Evolutionary conservation across 2,797 vertebrate species (phyloP).

Genomic region (Dendrocincla tyrannina): DNA sequence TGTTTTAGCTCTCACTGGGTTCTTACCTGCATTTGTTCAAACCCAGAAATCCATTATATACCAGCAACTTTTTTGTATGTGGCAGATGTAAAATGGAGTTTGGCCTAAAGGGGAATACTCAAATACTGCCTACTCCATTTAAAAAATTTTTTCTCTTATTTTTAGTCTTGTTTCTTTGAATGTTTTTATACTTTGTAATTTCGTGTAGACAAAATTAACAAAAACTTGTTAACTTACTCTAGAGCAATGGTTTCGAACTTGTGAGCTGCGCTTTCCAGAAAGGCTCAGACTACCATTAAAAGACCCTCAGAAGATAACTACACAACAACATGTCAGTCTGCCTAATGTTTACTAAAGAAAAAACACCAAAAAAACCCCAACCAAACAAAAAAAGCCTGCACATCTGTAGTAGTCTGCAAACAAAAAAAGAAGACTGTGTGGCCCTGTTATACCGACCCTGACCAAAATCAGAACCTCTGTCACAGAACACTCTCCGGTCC

Average conservation of each 20-base stretch:
- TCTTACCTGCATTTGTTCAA: not conserved
- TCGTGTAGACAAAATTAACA: not conserved
- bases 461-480: not conserved
- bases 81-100: not conserved
- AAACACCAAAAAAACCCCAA: not conserved
- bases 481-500: not conserved
- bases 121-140: not conserved
- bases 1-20: not conserved
- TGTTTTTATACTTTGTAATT: not conserved
- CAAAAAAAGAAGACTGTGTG: not conserved
- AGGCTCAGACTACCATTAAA: not conserved
- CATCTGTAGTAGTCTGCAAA: not conserved
- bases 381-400: not conserved
- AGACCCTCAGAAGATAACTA: not conserved
- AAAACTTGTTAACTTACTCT: not conserved
- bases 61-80: not conserved
- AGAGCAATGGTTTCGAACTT: not conserved
- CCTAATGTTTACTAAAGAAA: not conserved
- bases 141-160: not conserved
- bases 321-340: not conserved
- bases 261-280: not conserved
- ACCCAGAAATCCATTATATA: not conserved
- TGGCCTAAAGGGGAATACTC: not conserved
- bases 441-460: not conserved
- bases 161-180: not conserved